A percentile compares a stretch with the other conserved stretches of the same genome.
phyloP scores from a whole-genome alignment of 2,888 invertebrate species.

The Corythucha ciliata region DNA sequence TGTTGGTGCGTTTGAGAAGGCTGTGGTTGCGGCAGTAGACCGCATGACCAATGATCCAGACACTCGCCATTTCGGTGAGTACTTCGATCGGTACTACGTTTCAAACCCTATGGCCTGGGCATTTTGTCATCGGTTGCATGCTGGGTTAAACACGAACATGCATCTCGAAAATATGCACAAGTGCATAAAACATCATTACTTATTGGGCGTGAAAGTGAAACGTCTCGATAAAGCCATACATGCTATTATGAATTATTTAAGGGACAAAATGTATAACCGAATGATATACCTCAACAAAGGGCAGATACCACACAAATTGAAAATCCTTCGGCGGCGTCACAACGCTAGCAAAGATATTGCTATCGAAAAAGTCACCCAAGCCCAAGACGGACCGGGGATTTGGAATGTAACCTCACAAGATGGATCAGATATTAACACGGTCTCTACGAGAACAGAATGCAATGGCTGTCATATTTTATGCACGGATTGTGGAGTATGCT shows the following conservation, averaged over 20 bases:
- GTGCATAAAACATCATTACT: slow-evolving; percentile 17
- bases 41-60: slow-evolving; percentile 26
- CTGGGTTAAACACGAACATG: slow-evolving; percentile 23
- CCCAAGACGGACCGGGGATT: too few relatives aligned
- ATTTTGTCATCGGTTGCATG: slow-evolving; percentile 18
- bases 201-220: slow-evolving; percentile 15
- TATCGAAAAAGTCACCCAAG: too few relatives aligned
- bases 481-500: too few relatives aligned
- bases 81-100: slow-evolving; percentile 29
- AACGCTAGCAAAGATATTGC: too few relatives aligned
- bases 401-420: too few relatives aligned
- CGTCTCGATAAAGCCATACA: slow-evolving; percentile 24
- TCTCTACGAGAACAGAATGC: too few relatives aligned
- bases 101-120: slow-evolving; percentile 22
- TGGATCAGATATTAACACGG: too few relatives aligned
- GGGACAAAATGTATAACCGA: slow-evolving; percentile 34
- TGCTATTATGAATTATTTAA: too few relatives aligned
- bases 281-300: slow-evolving; percentile 35
- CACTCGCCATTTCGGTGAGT: slow-evolving; percentile 29
- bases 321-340: too few relatives aligned
- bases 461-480: too few relatives aligned
- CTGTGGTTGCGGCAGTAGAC: neutral
- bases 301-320: too few relatives aligned
- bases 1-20: neutral
- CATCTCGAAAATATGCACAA: slow-evolving; percentile 22